phyloP scores from a whole-genome alignment of 2,888 invertebrate genomes.

The Melipona bicolor region DNA sequence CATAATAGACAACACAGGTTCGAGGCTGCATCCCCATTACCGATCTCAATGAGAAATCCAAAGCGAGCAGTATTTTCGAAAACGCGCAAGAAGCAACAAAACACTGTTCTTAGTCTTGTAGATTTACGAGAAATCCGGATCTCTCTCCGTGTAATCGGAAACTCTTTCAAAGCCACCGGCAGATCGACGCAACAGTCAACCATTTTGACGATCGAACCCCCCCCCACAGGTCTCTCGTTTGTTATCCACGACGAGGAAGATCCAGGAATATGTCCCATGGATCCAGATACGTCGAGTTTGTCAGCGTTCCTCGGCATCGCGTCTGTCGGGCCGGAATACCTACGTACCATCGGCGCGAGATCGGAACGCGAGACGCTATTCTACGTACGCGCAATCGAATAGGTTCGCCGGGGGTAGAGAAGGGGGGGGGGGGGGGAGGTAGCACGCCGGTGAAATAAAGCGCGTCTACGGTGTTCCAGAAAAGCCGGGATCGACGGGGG shows the following conservation, averaged over 20 bases:
- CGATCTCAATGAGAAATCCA: no score
- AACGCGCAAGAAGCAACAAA: no score
- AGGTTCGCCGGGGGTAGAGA: background rate
- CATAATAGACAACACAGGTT: no score
- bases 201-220: slow-evolving; percentile 18
- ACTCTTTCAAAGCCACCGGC: slow-evolving; percentile 8
- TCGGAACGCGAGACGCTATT: slow-evolving; percentile 39
- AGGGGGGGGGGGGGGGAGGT: background rate
- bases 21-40: no score
- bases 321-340: slow-evolving; percentile 49
- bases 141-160: background rate
- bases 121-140: no score
- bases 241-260: slow-evolving; percentile 29
- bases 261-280: slow-evolving; percentile 7
- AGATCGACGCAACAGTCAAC: slow-evolving; percentile 29
- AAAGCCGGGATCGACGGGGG: background rate
- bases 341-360: slow-evolving; percentile 10
- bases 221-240: no score
- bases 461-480: background rate
- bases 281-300: slow-evolving; percentile 24
- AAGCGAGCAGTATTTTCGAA: no score
- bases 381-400: slow-evolving; percentile 56
- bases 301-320: slow-evolving; percentile 59
- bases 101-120: no score
- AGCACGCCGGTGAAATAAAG: slow-evolving; percentile 1